Conservation (phyloP, 2,113 vertebrate species). For the Ailurus styani region DNA sequence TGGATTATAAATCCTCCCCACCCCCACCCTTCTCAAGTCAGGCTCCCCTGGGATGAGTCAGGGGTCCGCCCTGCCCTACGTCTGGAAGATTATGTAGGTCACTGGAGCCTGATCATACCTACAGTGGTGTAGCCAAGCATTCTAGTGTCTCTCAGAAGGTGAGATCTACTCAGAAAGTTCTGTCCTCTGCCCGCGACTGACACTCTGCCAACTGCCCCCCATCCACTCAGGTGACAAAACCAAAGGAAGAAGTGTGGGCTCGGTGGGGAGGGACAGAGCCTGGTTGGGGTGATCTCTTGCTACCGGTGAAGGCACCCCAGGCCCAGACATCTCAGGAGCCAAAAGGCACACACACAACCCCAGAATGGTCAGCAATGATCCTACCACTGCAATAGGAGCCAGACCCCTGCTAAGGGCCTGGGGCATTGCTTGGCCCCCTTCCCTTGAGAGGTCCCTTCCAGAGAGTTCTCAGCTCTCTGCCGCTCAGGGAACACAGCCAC, state of each 20-base stretch:
- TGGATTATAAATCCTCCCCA: neutral
- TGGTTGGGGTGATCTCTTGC: neutral
- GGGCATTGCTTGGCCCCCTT: neutral
- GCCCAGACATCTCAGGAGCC: neutral
- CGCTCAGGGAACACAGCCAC: neutral
- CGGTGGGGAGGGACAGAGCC: neutral
- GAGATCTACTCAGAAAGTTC: neutral
- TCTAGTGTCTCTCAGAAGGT: neutral
- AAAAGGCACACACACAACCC: neutral
- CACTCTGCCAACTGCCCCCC: neutral
- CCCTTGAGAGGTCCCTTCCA: neutral
- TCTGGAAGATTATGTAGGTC: constrained; percentile 35
- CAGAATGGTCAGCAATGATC: neutral
- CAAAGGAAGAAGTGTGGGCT: neutral
- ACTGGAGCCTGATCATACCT: neutral
- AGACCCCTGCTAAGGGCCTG: neutral
- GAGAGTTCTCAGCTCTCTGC: neutral
- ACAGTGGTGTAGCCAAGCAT: neutral
- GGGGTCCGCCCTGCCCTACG: neutral
- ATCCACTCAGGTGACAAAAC: neutral
- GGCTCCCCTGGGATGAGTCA: neutral
- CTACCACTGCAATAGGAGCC: neutral
- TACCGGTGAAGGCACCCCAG: neutral
- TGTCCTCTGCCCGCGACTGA: neutral
- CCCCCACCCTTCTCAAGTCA: neutral